Conservation (phyloP, 2,888 invertebrate genomes). For the Acrobasis suavella region DNA sequence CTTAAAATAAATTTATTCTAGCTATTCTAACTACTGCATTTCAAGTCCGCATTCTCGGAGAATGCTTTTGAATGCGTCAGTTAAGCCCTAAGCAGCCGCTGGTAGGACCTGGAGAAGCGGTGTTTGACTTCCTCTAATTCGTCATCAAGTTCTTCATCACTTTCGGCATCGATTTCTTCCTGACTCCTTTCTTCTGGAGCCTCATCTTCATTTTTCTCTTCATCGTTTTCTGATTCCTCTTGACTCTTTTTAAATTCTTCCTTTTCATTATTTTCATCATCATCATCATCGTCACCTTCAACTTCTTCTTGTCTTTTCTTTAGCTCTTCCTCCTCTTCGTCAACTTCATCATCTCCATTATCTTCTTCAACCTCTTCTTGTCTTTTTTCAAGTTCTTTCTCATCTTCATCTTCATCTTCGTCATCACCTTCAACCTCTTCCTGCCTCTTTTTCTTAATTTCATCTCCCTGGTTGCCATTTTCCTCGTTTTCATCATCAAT, state of each 20-base stretch:
- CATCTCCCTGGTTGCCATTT: too few relatives aligned
- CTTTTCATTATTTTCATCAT: slow-evolving; percentile 14
- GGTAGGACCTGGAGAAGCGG: slow-evolving; percentile 50
- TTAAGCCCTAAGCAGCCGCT: slow-evolving; percentile 50
- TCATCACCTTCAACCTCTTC: slow-evolving; percentile 32
- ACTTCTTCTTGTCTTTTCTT: slow-evolving; percentile 28
- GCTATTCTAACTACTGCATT: slow-evolving; percentile 38
- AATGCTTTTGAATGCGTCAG: slow-evolving; percentile 50
- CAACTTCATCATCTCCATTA: slow-evolving; percentile 27
- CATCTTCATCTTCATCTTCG: slow-evolving; percentile 36
- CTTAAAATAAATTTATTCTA: slow-evolving; percentile 11
- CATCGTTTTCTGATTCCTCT: slow-evolving; percentile 32
- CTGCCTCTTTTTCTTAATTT: slow-evolving; percentile 27
- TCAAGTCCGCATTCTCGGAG: slow-evolving; percentile 51
- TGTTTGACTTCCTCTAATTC: slow-evolving; percentile 34
- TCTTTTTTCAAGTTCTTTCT: slow-evolving; percentile 31
- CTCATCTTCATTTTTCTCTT: slow-evolving; percentile 32
- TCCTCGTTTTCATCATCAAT: slow-evolving; percentile 25
- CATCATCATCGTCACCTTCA: slow-evolving; percentile 26
- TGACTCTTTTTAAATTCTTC: slow-evolving; percentile 29
- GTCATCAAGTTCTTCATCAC: slow-evolving; percentile 26
- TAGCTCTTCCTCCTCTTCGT: slow-evolving; percentile 26
- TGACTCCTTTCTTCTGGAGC: slow-evolving; percentile 33
- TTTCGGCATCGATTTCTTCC: slow-evolving; percentile 25
- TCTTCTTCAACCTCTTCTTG: slow-evolving; percentile 32